Conservation (phyloP, 2,888 invertebrate genomes). For the Melitaea athalia region DNA sequence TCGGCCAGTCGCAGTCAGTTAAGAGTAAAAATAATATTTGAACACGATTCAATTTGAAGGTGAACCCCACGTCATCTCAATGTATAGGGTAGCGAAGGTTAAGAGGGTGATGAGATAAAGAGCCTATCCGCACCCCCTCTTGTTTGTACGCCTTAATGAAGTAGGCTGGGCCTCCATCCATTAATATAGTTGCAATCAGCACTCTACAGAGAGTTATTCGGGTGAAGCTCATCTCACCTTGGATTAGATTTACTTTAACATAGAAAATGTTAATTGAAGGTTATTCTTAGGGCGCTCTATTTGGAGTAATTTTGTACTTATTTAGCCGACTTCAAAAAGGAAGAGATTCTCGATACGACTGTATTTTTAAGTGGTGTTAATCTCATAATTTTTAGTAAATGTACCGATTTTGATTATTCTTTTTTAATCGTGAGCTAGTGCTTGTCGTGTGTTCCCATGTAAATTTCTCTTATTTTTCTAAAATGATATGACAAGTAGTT, state of each 20-base stretch:
- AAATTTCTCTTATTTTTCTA: no score
- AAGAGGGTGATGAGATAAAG: conserved; percentile 69
- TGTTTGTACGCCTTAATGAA: conserved; percentile 78
- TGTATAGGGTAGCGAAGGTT: conserved; percentile 46
- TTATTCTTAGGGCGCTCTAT: conserved; percentile 3
- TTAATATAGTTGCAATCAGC: conserved; percentile 64
- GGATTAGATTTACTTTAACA: conserved; percentile 33
- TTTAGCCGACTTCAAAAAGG: not conserved
- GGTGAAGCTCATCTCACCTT: conserved; percentile 28
- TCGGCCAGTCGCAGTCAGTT: not conserved
- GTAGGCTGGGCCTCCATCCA: conserved; percentile 66
- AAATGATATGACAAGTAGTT: no score
- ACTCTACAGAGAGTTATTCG: conserved; percentile 31
- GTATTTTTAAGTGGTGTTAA: no score
- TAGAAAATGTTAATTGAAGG: conserved; percentile 25
- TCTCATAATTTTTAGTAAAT: no score
- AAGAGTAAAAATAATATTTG: not conserved
- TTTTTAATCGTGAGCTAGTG: no score
- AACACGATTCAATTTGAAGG: conserved; percentile 16
- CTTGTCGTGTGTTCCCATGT: no score
- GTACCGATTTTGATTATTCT: no score
- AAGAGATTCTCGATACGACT: no score
- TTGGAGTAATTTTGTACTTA: conserved; percentile 4
- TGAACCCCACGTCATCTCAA: conserved; percentile 17
- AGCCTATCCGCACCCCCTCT: conserved; percentile 54